Evolutionary conservation across 2,888 invertebrate species (phyloP).

Genomic region (Gryllus longicercus): DNA sequence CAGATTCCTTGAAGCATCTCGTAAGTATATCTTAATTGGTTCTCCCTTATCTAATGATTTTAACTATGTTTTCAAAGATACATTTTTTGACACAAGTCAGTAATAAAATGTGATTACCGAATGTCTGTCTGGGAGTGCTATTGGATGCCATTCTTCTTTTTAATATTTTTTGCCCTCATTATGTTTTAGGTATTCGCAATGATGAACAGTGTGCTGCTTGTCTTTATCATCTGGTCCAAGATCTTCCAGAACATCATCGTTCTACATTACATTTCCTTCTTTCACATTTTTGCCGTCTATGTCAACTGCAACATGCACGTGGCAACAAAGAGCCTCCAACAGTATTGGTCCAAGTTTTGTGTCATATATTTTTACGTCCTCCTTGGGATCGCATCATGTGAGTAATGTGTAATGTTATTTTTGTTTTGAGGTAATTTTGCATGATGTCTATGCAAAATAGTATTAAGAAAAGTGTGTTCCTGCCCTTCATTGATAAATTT

Average conservation of each 20-base stretch:
- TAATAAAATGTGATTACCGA: too few relatives aligned
- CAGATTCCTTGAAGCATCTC: conserved; percentile 60
- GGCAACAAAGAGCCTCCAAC: conserved; percentile 64
- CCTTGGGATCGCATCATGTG: conserved; percentile 75
- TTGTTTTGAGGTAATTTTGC: conserved; percentile 22
- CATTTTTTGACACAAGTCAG: too few relatives aligned
- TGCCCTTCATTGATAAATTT: too few relatives aligned
- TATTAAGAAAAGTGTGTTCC: too few relatives aligned
- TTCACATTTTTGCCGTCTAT: conserved; percentile 68
- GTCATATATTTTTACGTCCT: conserved; percentile 68
- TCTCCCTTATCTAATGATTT: too few relatives aligned
- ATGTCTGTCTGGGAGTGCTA: too few relatives aligned
- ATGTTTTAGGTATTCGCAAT: conserved; percentile 48
- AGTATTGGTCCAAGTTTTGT: conserved; percentile 65
- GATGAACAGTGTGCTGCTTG: conserved; percentile 57
- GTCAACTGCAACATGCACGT: conserved; percentile 61
- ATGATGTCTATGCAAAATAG: not conserved
- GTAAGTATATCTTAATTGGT: conserved; percentile 41
- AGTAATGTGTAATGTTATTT: conserved; percentile 44
- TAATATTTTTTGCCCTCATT: not conserved
- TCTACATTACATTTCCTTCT: conserved; percentile 62
- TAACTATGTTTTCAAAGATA: too few relatives aligned
- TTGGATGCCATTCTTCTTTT: too few relatives aligned
- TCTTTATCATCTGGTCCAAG: conserved; percentile 54
- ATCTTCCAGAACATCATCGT: conserved; percentile 63